A percentile compares a stretch with the other conserved stretches of the same genome.
Evolutionary conservation across 1,140 invertebrate genomes (phyloP).

Genomic region (Eubasilissa regina): DNA sequence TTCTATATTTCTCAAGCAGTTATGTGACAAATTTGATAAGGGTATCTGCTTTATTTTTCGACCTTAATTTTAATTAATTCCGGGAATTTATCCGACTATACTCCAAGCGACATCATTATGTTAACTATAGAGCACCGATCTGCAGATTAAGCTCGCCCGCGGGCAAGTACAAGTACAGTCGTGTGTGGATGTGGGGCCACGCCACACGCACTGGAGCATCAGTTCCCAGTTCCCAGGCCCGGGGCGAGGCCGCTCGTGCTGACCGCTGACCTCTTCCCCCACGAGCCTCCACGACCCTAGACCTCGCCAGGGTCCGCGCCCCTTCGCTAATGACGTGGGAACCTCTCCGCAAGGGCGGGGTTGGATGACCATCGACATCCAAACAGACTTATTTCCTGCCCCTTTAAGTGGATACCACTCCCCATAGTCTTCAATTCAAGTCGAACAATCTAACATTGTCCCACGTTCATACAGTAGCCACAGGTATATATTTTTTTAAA

Average conservation of each 20-base stretch:
- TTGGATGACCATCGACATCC: not conserved
- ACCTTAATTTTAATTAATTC: no score
- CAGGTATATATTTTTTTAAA: no score
- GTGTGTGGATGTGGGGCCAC: not conserved
- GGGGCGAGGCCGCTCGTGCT: slow-evolving; percentile 44
- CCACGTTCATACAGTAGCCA: no score
- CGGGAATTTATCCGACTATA: no score
- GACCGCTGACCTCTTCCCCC: slow-evolving; percentile 36
- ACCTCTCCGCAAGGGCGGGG: not conserved
- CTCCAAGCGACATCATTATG: no score
- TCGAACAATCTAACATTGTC: no score
- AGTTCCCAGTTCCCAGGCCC: slow-evolving; percentile 43
- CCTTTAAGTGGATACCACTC: no score
- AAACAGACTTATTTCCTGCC: no score
- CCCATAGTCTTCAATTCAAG: no score
- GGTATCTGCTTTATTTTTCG: no score
- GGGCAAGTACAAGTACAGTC: not conserved
- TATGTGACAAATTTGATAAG: no score
- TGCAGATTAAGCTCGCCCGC: not conserved
- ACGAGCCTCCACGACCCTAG: not conserved
- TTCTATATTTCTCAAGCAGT: no score
- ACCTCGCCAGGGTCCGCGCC: not conserved
- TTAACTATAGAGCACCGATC: not conserved
- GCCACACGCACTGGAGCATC: not conserved
- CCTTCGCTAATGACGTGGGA: slow-evolving; percentile 37